A percentile compares a stretch with the other conserved stretches of the same genome.
Conservation (phyloP, 1,140 invertebrate species). For the Drosophila orosa region DNA sequence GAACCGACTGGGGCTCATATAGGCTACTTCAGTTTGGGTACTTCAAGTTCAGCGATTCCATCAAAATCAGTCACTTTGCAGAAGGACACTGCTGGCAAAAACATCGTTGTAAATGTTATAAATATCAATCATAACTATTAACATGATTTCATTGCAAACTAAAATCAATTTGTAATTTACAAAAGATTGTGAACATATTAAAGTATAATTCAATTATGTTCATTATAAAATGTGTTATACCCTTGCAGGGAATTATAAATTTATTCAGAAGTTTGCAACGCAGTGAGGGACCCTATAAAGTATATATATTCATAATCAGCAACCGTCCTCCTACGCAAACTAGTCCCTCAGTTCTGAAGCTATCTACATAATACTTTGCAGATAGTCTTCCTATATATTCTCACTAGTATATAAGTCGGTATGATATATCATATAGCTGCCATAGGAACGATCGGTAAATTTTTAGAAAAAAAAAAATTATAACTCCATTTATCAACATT, state of each 20-base stretch:
- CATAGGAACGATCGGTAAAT: too few species aligned
- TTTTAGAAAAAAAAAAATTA: too few species aligned
- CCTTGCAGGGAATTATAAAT: neutral
- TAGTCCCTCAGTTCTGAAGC: too few species aligned
- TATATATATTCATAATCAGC: too few species aligned
- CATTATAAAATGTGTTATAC: neutral
- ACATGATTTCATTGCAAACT: neutral
- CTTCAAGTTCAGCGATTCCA: neutral
- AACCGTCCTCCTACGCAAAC: too few species aligned
- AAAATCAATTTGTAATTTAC: neutral
- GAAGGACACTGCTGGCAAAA: neutral
- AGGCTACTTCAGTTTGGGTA: too few species aligned
- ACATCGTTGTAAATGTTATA: constrained; percentile 10
- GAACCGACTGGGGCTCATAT: neutral
- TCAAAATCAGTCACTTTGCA: neutral
- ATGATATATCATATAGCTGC: too few species aligned
- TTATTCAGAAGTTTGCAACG: neutral
- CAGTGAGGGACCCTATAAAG: too few species aligned
- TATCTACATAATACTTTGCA: too few species aligned
- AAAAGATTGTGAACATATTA: neutral
- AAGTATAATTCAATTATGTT: neutral
- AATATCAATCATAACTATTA: constrained; percentile 16
- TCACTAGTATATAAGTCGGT: too few species aligned
- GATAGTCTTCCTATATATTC: too few species aligned
- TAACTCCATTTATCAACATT: too few species aligned